Percentiles rank a stretch among this genome's conserved stretches.
These are phyloP conservation scores for Trilocha varians DNA, from an alignment of 2,888 invertebrate species.

Conservation along the genomic window DNA sequence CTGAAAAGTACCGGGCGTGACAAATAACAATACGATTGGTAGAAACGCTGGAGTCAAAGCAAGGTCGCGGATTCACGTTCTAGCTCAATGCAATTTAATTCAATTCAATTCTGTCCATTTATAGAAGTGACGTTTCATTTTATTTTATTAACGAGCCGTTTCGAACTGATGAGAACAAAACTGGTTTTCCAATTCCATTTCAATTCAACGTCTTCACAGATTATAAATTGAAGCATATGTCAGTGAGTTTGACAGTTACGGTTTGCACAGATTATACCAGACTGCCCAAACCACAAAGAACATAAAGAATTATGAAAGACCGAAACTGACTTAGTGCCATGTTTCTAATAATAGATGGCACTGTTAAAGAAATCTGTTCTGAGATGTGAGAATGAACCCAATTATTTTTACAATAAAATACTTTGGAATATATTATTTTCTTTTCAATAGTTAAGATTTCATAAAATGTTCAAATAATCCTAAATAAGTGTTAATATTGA, in stretches of 20 bases:
- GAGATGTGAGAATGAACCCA: too few species aligned
- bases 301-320: constrained; percentile 19
- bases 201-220: constrained; percentile 14
- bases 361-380: too few species aligned
- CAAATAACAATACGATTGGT: constrained; percentile 36
- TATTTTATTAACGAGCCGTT: constrained; percentile 42
- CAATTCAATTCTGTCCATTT: constrained; percentile 31
- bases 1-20: constrained; percentile 43
- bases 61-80: constrained; percentile 41
- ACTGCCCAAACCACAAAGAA: neutral
- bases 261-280: neutral
- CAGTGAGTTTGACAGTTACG: constrained; percentile 4
- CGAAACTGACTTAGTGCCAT: constrained; percentile 6
- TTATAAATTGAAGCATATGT: constrained; percentile 8
- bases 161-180: constrained; percentile 34
- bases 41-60: constrained; percentile 29
- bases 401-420: too few species aligned
- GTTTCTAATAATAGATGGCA: constrained; percentile 20
- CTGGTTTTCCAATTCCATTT: constrained; percentile 27
- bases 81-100: constrained; percentile 35
- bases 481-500: too few species aligned
- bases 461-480: too few species aligned
- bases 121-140: constrained; percentile 42
- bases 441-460: too few species aligned
- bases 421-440: too few species aligned